A percentile compares a stretch with the other conserved stretches of the same genome.
Evolutionary conservation across 2,888 invertebrate genomes (phyloP).

Genomic region (Ommatoiulus sabulosus): DNA sequence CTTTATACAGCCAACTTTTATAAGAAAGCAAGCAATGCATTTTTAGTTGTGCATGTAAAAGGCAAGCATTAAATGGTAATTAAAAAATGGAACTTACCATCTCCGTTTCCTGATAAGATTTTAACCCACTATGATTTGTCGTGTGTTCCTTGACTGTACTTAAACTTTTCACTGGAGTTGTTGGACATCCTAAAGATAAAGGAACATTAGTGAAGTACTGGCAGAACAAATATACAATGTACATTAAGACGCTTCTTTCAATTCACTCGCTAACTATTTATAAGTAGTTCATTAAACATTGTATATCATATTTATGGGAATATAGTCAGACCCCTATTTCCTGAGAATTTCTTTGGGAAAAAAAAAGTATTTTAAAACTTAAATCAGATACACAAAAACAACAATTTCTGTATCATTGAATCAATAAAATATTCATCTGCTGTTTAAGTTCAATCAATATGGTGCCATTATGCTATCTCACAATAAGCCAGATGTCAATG

Average conservation of each 20-base stretch:
- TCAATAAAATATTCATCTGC: too few relatives aligned
- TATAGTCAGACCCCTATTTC: too few relatives aligned
- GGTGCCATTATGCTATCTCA: too few relatives aligned
- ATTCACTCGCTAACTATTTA: too few relatives aligned
- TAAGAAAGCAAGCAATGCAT: slow-evolving; percentile 24
- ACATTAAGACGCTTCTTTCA: too few relatives aligned
- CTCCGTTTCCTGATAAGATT: slow-evolving; percentile 59
- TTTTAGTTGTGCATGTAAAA: not conserved
- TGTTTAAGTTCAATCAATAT: too few relatives aligned
- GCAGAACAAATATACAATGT: not conserved
- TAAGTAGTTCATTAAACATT: too few relatives aligned
- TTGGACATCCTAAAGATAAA: slow-evolving; percentile 61
- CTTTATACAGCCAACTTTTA: slow-evolving; percentile 36
- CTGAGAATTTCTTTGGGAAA: too few relatives aligned
- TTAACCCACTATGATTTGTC: slow-evolving; percentile 49
- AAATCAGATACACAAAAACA: too few relatives aligned
- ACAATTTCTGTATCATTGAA: too few relatives aligned
- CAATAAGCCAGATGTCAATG: too few relatives aligned
- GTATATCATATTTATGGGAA: not conserved
- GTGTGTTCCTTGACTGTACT: slow-evolving; percentile 51
- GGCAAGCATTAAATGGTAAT: not conserved
- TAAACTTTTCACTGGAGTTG: slow-evolving; percentile 62
- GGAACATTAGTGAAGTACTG: not conserved
- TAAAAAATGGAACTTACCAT: slow-evolving; percentile 57
- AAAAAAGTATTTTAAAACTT: too few relatives aligned